Conservation (phyloP, 1,140 invertebrate species). For the Alviniconcha marisindica region DNA sequence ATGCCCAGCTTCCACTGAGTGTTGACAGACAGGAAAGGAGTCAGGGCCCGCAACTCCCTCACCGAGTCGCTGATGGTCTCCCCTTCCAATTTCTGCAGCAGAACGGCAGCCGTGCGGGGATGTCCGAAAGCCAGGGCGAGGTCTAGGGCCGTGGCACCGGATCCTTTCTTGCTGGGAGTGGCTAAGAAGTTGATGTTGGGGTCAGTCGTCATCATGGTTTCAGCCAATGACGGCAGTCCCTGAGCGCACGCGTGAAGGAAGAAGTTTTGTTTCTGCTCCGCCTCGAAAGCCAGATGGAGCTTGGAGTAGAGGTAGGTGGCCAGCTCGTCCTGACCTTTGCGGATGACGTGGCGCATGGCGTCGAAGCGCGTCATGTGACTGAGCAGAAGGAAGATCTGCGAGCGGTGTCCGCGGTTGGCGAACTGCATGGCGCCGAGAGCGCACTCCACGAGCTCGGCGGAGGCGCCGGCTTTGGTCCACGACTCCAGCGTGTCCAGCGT, state of each 20-base stretch:
- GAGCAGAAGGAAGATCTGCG: slow-evolving; percentile 23
- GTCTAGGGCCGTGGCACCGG: not conserved
- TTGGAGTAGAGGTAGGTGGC: slow-evolving; percentile 34
- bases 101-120: not conserved
- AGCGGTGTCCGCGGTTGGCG: not conserved
- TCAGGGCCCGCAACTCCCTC: not conserved
- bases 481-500: slow-evolving; percentile 7
- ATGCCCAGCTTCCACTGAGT: slow-evolving; percentile 1
- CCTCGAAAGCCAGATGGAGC: slow-evolving; percentile 25
- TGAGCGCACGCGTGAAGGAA: slow-evolving; percentile 23
- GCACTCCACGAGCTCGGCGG: not conserved
- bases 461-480: slow-evolving; percentile 3
- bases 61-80: not conserved
- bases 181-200: not conserved
- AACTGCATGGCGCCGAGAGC: slow-evolving; percentile 32
- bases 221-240: not conserved
- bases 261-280: not conserved
- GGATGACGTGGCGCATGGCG: not conserved
- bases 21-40: not conserved
- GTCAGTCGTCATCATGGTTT: not conserved
- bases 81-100: slow-evolving; percentile 3
- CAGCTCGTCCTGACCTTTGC: slow-evolving; percentile 1
- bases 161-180: not conserved
- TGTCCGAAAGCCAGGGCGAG: slow-evolving; percentile 32
- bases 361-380: slow-evolving; percentile 33